Percentiles rank a stretch among this genome's conserved stretches.
Conservation (phyloP, 1,140 invertebrate genomes). For the Heliconius himera region DNA sequence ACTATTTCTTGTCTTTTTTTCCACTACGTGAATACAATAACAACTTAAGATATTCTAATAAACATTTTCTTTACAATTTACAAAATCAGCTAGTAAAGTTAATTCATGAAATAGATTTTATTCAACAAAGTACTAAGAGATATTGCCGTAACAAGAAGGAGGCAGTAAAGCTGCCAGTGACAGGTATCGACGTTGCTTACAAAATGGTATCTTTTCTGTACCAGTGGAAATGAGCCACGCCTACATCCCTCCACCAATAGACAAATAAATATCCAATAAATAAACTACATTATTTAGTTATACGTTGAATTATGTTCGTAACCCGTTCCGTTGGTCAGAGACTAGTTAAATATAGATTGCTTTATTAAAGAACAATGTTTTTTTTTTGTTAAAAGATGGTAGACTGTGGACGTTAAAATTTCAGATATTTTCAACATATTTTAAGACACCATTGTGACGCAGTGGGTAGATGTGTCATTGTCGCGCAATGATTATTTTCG, state of each 20-base stretch:
- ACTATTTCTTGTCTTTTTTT: no score
- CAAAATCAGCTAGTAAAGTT: background rate
- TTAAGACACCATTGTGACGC: no score
- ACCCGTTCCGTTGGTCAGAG: conserved; percentile 45
- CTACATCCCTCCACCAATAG: conserved; percentile 51
- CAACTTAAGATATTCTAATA: background rate
- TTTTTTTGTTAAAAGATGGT: background rate
- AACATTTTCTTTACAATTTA: background rate
- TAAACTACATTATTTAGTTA: conserved; percentile 59
- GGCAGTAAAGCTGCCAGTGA: conserved; percentile 34
- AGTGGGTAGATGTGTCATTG: no score
- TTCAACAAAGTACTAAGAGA: conserved; percentile 19
- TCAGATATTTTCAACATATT: no score
- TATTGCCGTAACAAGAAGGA: conserved; percentile 40
- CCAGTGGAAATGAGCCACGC: conserved; percentile 55
- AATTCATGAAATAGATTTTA: conserved; percentile 15
- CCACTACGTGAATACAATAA: no score
- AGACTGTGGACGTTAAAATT: background rate
- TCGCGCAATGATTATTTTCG: no score
- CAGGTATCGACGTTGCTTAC: conserved; percentile 40
- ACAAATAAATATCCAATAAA: conserved; percentile 65
- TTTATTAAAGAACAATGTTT: background rate
- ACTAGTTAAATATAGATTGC: conserved; percentile 35
- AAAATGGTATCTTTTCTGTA: conserved; percentile 49
- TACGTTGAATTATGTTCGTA: conserved; percentile 43